These are phyloP conservation scores for Hymenopus coronatus DNA, from an alignment of 2,888 invertebrate genomes.

Conservation along the genomic window DNA sequence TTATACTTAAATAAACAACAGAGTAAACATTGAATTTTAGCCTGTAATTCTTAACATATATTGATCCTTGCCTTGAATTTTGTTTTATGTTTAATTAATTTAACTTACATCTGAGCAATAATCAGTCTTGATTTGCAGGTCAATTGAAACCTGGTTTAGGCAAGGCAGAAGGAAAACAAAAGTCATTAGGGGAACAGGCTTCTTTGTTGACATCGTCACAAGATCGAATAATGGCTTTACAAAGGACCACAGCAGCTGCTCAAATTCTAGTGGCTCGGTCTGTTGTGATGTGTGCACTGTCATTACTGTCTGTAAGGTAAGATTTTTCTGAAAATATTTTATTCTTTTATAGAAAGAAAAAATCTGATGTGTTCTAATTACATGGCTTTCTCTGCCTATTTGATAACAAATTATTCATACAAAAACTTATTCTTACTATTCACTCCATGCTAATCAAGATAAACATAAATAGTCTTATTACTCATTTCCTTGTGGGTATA, in stretches of 20 bases:
- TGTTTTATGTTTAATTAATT: background rate
- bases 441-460: no score
- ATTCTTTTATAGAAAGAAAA: no score
- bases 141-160: constrained; percentile 32
- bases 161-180: constrained; percentile 41
- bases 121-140: background rate
- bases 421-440: no score
- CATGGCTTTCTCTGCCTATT: no score
- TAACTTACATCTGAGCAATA: background rate
- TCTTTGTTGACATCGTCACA: constrained; percentile 47
- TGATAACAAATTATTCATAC: no score
- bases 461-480: no score
- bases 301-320: constrained; percentile 48
- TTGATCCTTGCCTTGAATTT: background rate
- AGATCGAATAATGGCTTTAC: constrained; percentile 53
- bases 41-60: background rate
- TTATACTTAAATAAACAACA: no score
- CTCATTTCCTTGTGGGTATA: no score
- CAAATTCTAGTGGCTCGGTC: constrained; percentile 56
- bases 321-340: no score
- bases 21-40: no score
- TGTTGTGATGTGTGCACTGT: constrained; percentile 55
- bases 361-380: no score
- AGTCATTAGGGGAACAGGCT: constrained; percentile 54
- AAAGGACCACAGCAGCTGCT: constrained; percentile 52